Conservation (phyloP, 2,113 vertebrate species). For the Paraplagusia blochii region DNA sequence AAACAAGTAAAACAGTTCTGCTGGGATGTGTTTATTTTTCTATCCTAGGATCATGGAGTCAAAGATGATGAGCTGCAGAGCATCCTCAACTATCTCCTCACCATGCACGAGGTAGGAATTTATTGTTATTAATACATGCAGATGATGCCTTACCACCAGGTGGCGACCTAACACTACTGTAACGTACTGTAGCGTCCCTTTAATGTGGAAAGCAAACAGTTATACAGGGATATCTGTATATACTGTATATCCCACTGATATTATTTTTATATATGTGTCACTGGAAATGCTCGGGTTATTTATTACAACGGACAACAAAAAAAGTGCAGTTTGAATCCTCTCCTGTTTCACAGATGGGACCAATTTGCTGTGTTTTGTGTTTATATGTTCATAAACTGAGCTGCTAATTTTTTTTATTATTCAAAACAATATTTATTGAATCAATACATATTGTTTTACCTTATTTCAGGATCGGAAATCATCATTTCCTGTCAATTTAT, state of each 20-base stretch:
- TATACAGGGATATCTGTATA: neutral
- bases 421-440: too few relatives aligned
- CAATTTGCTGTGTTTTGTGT: too few relatives aligned
- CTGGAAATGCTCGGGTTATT: too few relatives aligned
- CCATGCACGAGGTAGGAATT: slow-evolving; percentile 91
- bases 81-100: slow-evolving; percentile 95
- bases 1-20: neutral
- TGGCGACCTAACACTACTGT: slow-evolving; percentile 53
- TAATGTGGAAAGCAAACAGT: slow-evolving; percentile 4
- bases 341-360: too few relatives aligned
- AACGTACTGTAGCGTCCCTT: neutral
- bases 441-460: too few relatives aligned
- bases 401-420: too few relatives aligned
- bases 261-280: slow-evolving; percentile 37
- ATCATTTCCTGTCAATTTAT: too few relatives aligned
- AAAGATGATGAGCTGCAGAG: slow-evolving; percentile 97
- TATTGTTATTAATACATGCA: neutral
- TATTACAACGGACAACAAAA: too few relatives aligned
- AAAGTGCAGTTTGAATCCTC: too few relatives aligned
- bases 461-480: too few relatives aligned
- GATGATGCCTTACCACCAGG: slow-evolving; percentile 60
- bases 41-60: slow-evolving; percentile 88
- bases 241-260: too few relatives aligned
- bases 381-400: too few relatives aligned
- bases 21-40: slow-evolving; percentile 16